Conservation (phyloP, 2,888 invertebrate species). For the Tromatobia lineatoria region DNA sequence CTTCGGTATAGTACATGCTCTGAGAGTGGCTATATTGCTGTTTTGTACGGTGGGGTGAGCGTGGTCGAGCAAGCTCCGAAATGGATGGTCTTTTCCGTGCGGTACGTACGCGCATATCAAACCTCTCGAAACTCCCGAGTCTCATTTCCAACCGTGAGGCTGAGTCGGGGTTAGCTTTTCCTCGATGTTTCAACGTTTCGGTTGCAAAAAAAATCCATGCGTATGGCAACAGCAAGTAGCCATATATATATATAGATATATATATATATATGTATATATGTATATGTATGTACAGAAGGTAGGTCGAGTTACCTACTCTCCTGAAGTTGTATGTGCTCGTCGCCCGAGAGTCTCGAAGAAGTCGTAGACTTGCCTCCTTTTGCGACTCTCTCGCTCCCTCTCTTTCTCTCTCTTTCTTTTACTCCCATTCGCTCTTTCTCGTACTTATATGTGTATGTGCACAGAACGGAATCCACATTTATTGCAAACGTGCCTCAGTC, state of each 20-base stretch:
- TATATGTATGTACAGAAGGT: not conserved
- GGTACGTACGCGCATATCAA: slow-evolving; percentile 28
- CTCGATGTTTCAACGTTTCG: not conserved
- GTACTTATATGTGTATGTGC: not conserved
- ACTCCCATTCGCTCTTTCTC: not conserved
- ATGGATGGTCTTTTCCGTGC: slow-evolving; percentile 51
- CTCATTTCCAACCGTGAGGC: slow-evolving; percentile 41
- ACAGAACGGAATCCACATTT: slow-evolving; percentile 41
- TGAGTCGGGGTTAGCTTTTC: slow-evolving; percentile 9
- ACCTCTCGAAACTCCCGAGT: slow-evolving; percentile 64
- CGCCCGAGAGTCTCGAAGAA: slow-evolving; percentile 4
- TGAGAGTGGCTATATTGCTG: slow-evolving; percentile 1
- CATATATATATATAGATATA: no score
- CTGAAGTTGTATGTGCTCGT: slow-evolving; percentile 26
- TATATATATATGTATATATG: no score
- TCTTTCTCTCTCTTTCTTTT: not conserved
- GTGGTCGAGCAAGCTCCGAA: slow-evolving; percentile 41
- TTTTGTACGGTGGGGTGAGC: slow-evolving; percentile 15
- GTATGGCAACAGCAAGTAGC: slow-evolving; percentile 14
- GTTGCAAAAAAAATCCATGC: not conserved
- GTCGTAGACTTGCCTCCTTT: slow-evolving; percentile 21
- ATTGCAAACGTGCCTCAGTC: slow-evolving; percentile 34
- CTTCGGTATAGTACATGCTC: not conserved
- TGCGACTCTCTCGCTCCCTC: slow-evolving; percentile 2
- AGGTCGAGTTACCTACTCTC: not conserved